Conservation (phyloP, 2,797 vertebrate genomes). For the Girardinus metallicus region DNA sequence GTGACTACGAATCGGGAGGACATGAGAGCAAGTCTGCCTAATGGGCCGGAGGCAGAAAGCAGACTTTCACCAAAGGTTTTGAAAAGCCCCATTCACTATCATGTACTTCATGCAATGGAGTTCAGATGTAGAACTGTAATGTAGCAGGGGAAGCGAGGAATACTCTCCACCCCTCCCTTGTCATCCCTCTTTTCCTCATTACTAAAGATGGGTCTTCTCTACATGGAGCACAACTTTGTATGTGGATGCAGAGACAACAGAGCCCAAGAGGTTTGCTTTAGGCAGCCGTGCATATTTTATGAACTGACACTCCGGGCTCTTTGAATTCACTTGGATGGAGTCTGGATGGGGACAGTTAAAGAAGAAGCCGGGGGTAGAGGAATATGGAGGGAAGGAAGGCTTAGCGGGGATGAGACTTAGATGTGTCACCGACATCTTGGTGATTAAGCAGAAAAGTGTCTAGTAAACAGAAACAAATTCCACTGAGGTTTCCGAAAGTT, state of each 20-base stretch:
- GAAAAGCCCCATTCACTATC: conserved; percentile 44
- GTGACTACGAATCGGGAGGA: conserved; percentile 58
- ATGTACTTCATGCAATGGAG: conserved; percentile 36
- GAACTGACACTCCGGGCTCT: conserved; percentile 55
- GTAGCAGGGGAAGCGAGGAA: conserved; percentile 40
- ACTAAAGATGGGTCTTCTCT: conserved; percentile 59
- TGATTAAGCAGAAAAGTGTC: conserved; percentile 64
- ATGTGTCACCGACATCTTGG: conserved; percentile 59
- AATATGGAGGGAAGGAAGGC: conserved; percentile 14
- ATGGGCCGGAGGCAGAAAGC: conserved; percentile 59
- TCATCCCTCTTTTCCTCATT: conserved; percentile 46
- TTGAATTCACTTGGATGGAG: conserved; percentile 55
- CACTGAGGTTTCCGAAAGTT: conserved; percentile 60
- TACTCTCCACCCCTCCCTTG: conserved; percentile 16
- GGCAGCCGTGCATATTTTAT: conserved; percentile 75
- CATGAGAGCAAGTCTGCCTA: conserved; percentile 52
- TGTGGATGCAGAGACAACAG: conserved; percentile 51
- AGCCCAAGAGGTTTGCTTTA: conserved; percentile 68
- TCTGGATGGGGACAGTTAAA: conserved; percentile 30
- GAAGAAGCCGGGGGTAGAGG: conserved; percentile 9
- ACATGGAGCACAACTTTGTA: conserved; percentile 40
- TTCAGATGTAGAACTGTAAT: conserved; percentile 34
- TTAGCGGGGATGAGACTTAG: conserved; percentile 45
- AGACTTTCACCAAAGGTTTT: conserved; percentile 58
- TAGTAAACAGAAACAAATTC: conserved; percentile 56